Evolutionary conservation across 2,113 vertebrate species (phyloP), one percentile per base, ranked within the genome.

Genomic region (Elgaria multicarinata): DNA sequence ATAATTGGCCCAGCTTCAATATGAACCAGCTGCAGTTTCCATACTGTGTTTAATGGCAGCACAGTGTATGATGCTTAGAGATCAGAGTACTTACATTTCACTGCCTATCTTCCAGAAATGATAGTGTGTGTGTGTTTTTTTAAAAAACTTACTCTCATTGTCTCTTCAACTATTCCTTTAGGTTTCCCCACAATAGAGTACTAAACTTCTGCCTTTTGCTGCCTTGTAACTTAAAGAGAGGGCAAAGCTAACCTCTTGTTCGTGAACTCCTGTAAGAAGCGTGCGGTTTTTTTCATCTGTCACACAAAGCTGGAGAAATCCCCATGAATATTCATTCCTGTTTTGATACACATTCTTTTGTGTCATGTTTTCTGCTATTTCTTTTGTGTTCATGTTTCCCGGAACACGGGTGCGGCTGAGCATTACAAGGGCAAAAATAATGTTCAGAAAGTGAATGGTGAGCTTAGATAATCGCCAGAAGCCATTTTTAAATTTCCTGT

Each of bases 401-500:
- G 31, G 86, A 85, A 69, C 33, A 75, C 69, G 53, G 26, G 6
- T 84, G 22, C 33, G 26, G 24, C 53, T 91, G 39, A 91, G 39
- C 62, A 71, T 78, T 91, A 69, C 74, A 62, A 85, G 88, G 89
- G 55, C 7, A 76, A 76, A n/a, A 28, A 44, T 58, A n/a, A 66
- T 2, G 1, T 67, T 0, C 28, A 69, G 33, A 90, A 90, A 90
- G 85, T 75, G 24, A 94, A 69, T 14, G 4, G 42, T 83, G 39
- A 46, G 46, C 26, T 79, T 20, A 46, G 64, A 87, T 78, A 78
- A 69, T 36, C 46, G 13, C 22, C 53, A 58, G 66, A 87, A 87
- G 36, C 62, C 50, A 46, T 87, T 58, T 87, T 76, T 84, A 84
- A 91, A 87, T 83, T 84, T 91, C 72, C 86, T 87, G 81, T 58